Conservation (phyloP, 2,113 vertebrate species). For the Seriola rivoliana region DNA sequence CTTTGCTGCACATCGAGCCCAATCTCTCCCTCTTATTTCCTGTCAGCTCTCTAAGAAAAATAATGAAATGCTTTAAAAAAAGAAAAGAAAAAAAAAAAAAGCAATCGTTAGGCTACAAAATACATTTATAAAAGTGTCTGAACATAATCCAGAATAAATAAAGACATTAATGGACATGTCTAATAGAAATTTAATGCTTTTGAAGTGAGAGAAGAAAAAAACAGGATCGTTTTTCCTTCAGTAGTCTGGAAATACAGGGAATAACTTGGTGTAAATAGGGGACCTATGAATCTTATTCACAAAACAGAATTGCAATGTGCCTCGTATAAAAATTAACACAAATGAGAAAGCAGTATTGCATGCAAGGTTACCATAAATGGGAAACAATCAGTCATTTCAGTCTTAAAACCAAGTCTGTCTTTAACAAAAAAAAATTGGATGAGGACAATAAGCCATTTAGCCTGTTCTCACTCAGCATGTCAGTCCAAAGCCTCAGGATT, state of each 20-base stretch:
- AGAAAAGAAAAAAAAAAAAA: background rate
- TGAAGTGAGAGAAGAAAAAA: background rate
- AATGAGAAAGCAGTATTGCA: background rate
- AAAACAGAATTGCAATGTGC: background rate
- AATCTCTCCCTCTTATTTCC: background rate
- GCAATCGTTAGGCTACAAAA: background rate
- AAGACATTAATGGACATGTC: background rate
- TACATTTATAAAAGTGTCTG: background rate
- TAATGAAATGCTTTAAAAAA: background rate
- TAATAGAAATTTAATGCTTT: background rate
- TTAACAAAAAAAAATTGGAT: background rate
- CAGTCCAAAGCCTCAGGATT: background rate
- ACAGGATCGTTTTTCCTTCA: background rate
- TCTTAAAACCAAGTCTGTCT: constrained; percentile 5
- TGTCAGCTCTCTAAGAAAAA: background rate
- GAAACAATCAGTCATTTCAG: background rate
- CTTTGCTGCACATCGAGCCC: background rate
- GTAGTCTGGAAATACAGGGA: no score
- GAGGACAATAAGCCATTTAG: background rate
- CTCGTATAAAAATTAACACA: background rate
- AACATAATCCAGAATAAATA: background rate
- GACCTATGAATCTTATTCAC: no score
- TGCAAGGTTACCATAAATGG: background rate
- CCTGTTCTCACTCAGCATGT: background rate
- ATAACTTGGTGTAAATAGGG: background rate